phyloP scores from a whole-genome alignment of 2,113 vertebrate genomes.

The Myxocyprinus asiaticus region DNA sequence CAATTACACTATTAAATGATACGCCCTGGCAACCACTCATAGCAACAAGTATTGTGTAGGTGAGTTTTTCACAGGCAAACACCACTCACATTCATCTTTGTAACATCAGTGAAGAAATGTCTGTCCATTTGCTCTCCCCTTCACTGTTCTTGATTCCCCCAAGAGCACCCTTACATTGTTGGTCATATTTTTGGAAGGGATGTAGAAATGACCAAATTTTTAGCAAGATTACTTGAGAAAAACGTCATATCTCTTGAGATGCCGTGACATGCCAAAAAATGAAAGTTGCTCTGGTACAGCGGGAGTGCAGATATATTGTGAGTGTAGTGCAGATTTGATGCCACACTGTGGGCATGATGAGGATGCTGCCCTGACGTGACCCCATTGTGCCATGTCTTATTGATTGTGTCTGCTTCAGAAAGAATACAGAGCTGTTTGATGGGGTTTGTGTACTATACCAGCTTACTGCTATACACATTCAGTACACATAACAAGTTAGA shows the following conservation, averaged over 20 bases:
- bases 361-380: constrained; percentile 10
- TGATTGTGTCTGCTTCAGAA: constrained; percentile 17
- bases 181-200: not conserved
- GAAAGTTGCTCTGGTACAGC: not conserved
- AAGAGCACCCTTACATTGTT: not conserved
- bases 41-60: too few species aligned
- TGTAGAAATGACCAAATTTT: not conserved
- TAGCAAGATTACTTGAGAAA: too few species aligned
- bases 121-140: too few species aligned
- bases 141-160: not conserved
- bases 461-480: too few species aligned
- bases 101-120: too few species aligned
- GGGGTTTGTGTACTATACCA: not conserved
- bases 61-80: too few species aligned
- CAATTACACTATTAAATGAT: too few species aligned
- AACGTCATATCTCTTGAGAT: not conserved
- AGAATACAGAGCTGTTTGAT: constrained; percentile 3
- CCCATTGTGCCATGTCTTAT: constrained; percentile 31
- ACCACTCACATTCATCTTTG: too few species aligned
- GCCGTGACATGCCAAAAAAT: not conserved
- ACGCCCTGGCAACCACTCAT: too few species aligned
- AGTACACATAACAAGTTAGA: too few species aligned
- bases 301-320: not conserved
- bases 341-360: not conserved
- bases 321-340: not conserved